Evolutionary conservation across 2,888 invertebrate genomes (phyloP), one percentile per base, ranked within the genome.

Genomic region (Polyploca ridens): DNA sequence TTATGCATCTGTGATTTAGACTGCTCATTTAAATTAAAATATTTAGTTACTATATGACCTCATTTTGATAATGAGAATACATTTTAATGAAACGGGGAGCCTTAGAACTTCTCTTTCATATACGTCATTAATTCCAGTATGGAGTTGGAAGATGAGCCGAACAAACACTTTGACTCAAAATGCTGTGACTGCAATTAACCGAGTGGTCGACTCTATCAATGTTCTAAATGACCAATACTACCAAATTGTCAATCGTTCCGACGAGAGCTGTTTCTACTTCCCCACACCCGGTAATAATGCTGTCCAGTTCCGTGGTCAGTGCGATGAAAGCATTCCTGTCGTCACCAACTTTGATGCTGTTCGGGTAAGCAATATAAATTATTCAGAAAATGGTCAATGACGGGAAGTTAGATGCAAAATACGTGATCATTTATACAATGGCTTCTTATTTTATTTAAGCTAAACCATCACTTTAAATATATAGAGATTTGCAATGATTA

Each of bases 91-190:
- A 35, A 35, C 4, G 4, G 5, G 35, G 35, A 35, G 6, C n/a
- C n/a, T n/a, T n/a, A n/a, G n/a, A n/a, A n/a, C n/a, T 35, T 35
- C 35, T 35, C 4, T 35, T 7, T 41, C 38, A 10, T 10, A 10
- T 38, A 1, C 13, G 5, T n/a, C n/a, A n/a, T 7, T 10, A 8
- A 64, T 69, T 76, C 19, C 69, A 87, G 88, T 88, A 1, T 75
- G 71, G 64, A 83, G 83, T n/a, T 88, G 88, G 88, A 88, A 87
- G 64, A 67, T 88, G 2, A 84, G 87, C 66, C 79, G 87, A 68
- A 72, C 75, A 5, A 83, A 76, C 58, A 70, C 75, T 35, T 65
- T 88, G 16, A 64, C 81, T 1, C 2, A 64, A 11, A 27, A 54
- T 0, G 73, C 77, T 1, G 33, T 49, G 5, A 62, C 35, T 5